Evolutionary conservation across 1,140 invertebrate genomes (phyloP).

Genomic region (Drosophila auraria): DNA sequence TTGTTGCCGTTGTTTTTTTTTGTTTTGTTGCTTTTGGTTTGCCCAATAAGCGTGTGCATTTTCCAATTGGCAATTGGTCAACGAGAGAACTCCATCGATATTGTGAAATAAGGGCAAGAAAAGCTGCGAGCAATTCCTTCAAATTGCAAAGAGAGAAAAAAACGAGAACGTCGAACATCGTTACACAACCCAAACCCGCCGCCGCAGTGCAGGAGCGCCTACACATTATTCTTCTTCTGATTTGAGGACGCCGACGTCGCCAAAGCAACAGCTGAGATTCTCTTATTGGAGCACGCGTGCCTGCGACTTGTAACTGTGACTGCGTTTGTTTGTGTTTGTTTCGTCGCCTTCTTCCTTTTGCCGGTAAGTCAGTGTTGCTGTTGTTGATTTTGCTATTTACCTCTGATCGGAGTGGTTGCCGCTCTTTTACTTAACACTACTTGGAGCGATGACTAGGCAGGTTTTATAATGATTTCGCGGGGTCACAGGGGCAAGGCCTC

Average conservation of each 20-base stretch:
- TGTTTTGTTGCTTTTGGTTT: constrained; percentile 31
- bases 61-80: constrained; percentile 18
- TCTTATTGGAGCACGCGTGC: constrained; percentile 27
- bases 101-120: constrained; percentile 6
- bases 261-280: constrained; percentile 55
- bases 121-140: constrained; percentile 11
- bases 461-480: constrained; percentile 45
- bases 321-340: constrained; percentile 33
- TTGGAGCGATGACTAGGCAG: constrained; percentile 29
- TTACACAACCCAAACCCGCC: constrained; percentile 17
- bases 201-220: not conserved
- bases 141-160: constrained; percentile 16
- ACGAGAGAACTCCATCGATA: constrained; percentile 11
- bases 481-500: constrained; percentile 42
- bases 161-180: constrained; percentile 10
- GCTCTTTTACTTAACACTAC: constrained; percentile 15
- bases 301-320: constrained; percentile 12
- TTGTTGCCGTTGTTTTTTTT: constrained; percentile 21
- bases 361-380: constrained; percentile 36
- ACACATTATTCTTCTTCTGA: constrained; percentile 22
- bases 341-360: constrained; percentile 24
- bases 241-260: constrained; percentile 26
- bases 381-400: constrained; percentile 1
- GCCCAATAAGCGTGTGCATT: not conserved
- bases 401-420: constrained; percentile 1